A percentile compares a stretch with the other conserved stretches of the same genome.
These are phyloP conservation scores for Bujurquina vittata DNA, from an alignment of 2,113 vertebrate species.

Conservation along the genomic window DNA sequence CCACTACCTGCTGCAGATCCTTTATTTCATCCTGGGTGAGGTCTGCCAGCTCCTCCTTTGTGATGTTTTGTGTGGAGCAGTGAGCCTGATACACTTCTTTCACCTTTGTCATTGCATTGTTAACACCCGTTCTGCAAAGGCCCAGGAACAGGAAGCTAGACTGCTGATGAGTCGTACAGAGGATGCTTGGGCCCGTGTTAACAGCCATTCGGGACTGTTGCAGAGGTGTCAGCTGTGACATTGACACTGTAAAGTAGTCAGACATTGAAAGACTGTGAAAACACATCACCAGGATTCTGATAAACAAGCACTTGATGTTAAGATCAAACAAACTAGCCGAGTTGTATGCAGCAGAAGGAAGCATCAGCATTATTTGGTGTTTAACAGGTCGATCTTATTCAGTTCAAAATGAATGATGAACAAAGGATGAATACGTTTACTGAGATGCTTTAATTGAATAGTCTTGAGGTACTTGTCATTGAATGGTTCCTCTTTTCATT, in stretches of 20 bases:
- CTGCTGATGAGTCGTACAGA: neutral
- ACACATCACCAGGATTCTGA: neutral
- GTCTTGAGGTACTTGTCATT: neutral
- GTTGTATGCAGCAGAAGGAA: neutral
- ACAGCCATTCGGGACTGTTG: neutral
- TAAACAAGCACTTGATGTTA: neutral
- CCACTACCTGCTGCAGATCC: slow-evolving; percentile 12
- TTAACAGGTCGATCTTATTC: neutral
- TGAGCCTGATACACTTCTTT: slow-evolving; percentile 40
- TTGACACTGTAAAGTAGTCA: neutral
- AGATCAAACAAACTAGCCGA: neutral
- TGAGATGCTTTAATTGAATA: fast-evolving
- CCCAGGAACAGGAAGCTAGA: slow-evolving; percentile 64
- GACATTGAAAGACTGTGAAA: neutral
- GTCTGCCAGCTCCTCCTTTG: slow-evolving; percentile 29
- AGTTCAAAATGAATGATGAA: too few species aligned
- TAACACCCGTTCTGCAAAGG: slow-evolving; percentile 5
- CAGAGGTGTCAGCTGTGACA: neutral
- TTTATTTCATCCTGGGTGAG: slow-evolving; percentile 27
- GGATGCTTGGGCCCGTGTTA: neutral
- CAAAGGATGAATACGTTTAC: neutral
- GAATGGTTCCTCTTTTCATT: neutral
- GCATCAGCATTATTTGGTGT: neutral
- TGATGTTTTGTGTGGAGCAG: slow-evolving; percentile 41
- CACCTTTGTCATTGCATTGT: slow-evolving; percentile 39